These are phyloP conservation scores for Calameuta filiformis DNA, from an alignment of 2,888 invertebrate species.

Conservation along the genomic window DNA sequence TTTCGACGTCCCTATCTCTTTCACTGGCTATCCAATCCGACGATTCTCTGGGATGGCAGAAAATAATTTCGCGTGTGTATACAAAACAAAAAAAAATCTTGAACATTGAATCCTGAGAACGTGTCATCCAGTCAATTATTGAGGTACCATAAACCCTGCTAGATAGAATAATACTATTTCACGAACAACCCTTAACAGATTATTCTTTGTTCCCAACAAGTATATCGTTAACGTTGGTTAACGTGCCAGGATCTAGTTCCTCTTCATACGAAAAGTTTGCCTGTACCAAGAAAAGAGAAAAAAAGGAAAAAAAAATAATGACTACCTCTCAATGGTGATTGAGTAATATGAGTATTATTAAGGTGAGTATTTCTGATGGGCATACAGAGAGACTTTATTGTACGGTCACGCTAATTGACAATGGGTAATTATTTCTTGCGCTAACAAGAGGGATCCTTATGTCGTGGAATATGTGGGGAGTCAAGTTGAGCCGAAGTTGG, in stretches of 20 bases:
- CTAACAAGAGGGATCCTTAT: background rate
- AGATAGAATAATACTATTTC: background rate
- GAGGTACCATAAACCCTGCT: background rate
- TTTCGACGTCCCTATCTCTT: background rate
- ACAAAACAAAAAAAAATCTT: background rate
- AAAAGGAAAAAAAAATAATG: background rate
- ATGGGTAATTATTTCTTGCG: background rate
- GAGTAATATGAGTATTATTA: background rate
- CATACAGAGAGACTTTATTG: background rate
- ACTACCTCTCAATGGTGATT: background rate
- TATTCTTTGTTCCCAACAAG: background rate
- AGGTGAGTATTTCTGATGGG: background rate
- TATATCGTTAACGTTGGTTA: background rate
- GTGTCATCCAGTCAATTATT: background rate
- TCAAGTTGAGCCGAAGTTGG: background rate
- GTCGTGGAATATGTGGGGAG: background rate
- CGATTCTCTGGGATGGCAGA: background rate
- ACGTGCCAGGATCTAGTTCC: background rate
- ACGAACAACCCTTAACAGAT: background rate
- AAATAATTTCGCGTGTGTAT: background rate
- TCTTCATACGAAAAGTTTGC: background rate
- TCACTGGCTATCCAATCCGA: background rate
- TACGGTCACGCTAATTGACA: background rate
- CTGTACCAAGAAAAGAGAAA: background rate
- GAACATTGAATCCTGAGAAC: background rate